Base-by-base conservation (phyloP, 1,140 invertebrate species). In the Zaprionus capensis region DNA sequence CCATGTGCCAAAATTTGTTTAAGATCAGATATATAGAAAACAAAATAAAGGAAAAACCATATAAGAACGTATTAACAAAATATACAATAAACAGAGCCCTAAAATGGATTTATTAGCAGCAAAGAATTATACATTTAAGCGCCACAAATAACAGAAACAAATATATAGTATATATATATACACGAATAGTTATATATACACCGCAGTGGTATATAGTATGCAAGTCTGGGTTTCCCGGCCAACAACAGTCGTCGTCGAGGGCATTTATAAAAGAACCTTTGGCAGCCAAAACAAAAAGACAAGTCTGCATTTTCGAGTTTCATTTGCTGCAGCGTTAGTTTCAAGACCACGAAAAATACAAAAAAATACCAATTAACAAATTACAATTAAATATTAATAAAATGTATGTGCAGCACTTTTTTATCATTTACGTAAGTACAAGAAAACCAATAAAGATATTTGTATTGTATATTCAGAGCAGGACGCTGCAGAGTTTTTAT, bases 1-100 rank as follows among this genome's bases (percentile, higher is more conserved):
- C 84, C 78, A 84, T 88, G 85, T 88, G 84, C 84, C 84, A 90
- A 88, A 90, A 88, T 88, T 88, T 80, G 76, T 84, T 76, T 81
- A 78, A 73, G 59, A 77, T 65, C 34, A 57, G 70, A 71, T 41
- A 17, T 41, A 17, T 41, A 66, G 53, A 59, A 59, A 66, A 44
- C 28, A 67, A 36, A 49, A 63, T 20, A n/a, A 46, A 64, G 49
- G 57, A 57, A 24, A 51, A 28, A 49, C 59, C 22, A 20, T 51
- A 58, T 28, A 84, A 78, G 24, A 77, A 57, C 70, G 64, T 83
- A 79, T 75, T 78, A 75, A 75, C 67, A 81, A 88, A 81, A 80
- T 87, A 88, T 72, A 88, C 83, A 88, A 88, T 87, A 87, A 80
- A 83, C 56, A 61, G 72, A 65, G 41, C 44, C 61, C 41, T 17